A percentile compares a stretch with the other conserved stretches of the same genome.
Evolutionary conservation across 1,140 invertebrate species (phyloP).

Genomic region (Scaptomyza hsui): DNA sequence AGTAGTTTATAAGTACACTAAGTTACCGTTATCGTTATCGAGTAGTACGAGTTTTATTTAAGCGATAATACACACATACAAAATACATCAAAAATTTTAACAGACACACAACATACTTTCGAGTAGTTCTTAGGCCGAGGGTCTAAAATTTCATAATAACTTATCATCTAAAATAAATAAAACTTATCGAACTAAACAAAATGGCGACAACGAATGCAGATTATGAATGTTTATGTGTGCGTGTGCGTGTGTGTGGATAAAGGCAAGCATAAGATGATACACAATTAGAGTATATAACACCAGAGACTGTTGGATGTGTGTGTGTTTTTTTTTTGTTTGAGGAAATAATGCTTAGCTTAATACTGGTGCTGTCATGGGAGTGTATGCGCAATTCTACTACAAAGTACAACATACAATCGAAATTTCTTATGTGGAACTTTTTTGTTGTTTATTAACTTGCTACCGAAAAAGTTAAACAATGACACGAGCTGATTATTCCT

Average conservation of each 20-base stretch:
- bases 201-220: constrained; percentile 64
- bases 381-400: constrained; percentile 33
- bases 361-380: constrained; percentile 55
- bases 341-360: constrained; percentile 48
- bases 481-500: constrained; percentile 8
- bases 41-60: constrained; percentile 42
- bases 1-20: constrained; percentile 28
- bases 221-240: constrained; percentile 8
- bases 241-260: neutral
- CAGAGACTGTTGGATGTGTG: constrained; percentile 21
- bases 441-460: constrained; percentile 16
- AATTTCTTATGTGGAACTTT: constrained; percentile 32
- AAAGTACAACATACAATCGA: constrained; percentile 13
- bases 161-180: constrained; percentile 73
- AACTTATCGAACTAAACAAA: constrained; percentile 64
- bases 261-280: constrained; percentile 24
- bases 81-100: constrained; percentile 29
- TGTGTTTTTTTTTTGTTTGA: neutral
- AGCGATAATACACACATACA: constrained; percentile 65
- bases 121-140: constrained; percentile 39
- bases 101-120: constrained; percentile 61
- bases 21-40: constrained; percentile 28
- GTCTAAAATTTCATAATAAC: constrained; percentile 27
- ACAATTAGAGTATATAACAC: constrained; percentile 20
- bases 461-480: constrained; percentile 3